Conservation (phyloP, 2,797 vertebrate genomes). For the Enoplosus armatus region DNA sequence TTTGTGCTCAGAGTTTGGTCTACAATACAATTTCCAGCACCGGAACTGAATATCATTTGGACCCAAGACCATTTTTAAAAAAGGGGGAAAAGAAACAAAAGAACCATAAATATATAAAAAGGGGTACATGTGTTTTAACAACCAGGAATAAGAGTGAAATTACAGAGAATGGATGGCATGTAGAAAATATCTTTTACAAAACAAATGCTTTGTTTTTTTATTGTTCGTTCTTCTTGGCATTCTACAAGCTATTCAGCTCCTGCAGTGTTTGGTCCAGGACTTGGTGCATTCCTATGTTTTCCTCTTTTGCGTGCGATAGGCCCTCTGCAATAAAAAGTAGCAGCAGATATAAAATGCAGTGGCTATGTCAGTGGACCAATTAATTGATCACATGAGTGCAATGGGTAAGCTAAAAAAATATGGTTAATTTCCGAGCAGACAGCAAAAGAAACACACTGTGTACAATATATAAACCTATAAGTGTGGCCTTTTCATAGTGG, state of each 20-base stretch:
- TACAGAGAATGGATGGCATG: conserved; percentile 67
- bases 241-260: conserved; percentile 93
- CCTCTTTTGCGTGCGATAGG: conserved; percentile 89
- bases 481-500: background rate
- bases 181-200: conserved; percentile 67
- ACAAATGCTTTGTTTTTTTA: conserved; percentile 22
- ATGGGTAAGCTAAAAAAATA: background rate
- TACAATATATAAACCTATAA: background rate
- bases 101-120: conserved; percentile 81
- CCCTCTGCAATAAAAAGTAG: conserved; percentile 84
- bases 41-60: conserved; percentile 63
- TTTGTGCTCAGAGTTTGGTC: conserved; percentile 66
- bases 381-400: background rate
- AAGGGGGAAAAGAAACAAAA: conserved; percentile 54
- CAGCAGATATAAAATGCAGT: conserved; percentile 31
- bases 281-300: conserved; percentile 91
- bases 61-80: conserved; percentile 70
- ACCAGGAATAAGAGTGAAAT: conserved; percentile 52
- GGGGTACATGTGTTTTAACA: conserved; percentile 65
- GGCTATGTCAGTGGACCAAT: background rate
- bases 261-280: conserved; percentile 95
- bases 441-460: background rate
- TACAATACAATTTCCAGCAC: conserved; percentile 63
- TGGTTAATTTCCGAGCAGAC: background rate
- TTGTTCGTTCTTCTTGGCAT: conserved; percentile 52